Evolutionary conservation across 2,888 invertebrate genomes (phyloP).

Genomic region (Perizoma flavofasciatum): DNA sequence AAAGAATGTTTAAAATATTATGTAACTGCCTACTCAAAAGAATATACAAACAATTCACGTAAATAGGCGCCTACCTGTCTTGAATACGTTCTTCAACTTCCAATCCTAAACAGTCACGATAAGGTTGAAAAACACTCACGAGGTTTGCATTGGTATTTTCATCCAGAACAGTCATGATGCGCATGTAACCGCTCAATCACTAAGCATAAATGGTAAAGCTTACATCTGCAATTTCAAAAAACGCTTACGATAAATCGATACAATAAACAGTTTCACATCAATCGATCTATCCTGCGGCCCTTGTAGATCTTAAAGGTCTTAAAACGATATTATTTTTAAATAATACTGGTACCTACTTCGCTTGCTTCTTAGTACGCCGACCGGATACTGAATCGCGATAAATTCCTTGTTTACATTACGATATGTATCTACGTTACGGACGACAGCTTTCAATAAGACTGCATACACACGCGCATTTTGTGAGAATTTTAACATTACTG

Average conservation of each 20-base stretch:
- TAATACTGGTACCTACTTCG: slow-evolving; percentile 44
- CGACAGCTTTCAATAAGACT: slow-evolving; percentile 53
- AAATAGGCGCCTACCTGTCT: slow-evolving; percentile 20
- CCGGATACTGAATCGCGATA: slow-evolving; percentile 61
- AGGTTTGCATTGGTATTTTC: slow-evolving; percentile 41
- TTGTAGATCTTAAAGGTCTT: slow-evolving; percentile 44
- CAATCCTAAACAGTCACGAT: slow-evolving; percentile 11
- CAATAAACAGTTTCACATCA: slow-evolving; percentile 62
- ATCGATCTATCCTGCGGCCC: slow-evolving; percentile 44
- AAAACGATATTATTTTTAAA: slow-evolving; percentile 48
- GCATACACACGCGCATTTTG: slow-evolving; percentile 37
- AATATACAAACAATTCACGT: slow-evolving; percentile 35
- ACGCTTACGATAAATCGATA: slow-evolving; percentile 58
- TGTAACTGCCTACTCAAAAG: slow-evolving; percentile 33
- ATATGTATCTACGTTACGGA: slow-evolving; percentile 50
- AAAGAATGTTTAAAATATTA: slow-evolving; percentile 30
- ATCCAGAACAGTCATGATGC: slow-evolving; percentile 49
- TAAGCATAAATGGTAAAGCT: slow-evolving; percentile 53
- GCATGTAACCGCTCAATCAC: slow-evolving; percentile 53
- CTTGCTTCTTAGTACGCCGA: slow-evolving; percentile 62
- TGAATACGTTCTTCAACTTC: slow-evolving; percentile 8
- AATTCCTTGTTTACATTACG: slow-evolving; percentile 67
- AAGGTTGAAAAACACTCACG: slow-evolving; percentile 25
- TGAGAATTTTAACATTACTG: slow-evolving; percentile 29
- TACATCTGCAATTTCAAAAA: slow-evolving; percentile 58